Evolutionary conservation across 2,888 invertebrate species (phyloP).

Genomic region (Caenorhabditis imperialis): DNA sequence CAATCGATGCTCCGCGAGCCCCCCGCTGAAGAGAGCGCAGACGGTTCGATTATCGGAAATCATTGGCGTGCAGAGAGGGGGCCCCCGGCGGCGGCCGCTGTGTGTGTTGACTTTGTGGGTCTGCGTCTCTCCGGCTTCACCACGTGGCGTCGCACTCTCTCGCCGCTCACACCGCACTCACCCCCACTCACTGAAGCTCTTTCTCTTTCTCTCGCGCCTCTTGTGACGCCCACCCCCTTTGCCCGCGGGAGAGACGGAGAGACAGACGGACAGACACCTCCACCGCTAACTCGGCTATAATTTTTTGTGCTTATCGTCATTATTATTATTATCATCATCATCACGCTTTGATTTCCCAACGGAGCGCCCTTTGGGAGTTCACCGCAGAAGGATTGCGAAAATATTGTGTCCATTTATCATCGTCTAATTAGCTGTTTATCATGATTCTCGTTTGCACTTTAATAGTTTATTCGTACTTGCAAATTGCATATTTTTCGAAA

Average conservation of each 20-base stretch:
- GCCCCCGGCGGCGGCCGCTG: conserved; percentile 22
- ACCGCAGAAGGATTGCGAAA: too few relatives aligned
- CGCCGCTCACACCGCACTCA: conserved; percentile 7
- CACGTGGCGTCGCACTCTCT: conserved; percentile 7
- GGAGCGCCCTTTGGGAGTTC: too few relatives aligned
- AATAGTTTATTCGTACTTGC: too few relatives aligned
- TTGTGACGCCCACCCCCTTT: conserved; percentile 33
- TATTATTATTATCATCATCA: too few relatives aligned
- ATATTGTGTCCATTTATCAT: too few relatives aligned
- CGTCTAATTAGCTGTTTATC: too few relatives aligned
- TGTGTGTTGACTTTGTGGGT: conserved; percentile 42
- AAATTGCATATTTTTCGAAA: not conserved
- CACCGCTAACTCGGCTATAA: too few relatives aligned
- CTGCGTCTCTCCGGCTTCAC: conserved; percentile 29
- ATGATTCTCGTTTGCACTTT: too few relatives aligned
- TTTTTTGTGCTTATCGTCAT: too few relatives aligned
- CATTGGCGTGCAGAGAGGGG: conserved; percentile 54
- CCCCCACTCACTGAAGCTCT: conserved; percentile 14
- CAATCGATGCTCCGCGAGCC: conserved; percentile 12
- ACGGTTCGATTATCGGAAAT: conserved; percentile 64
- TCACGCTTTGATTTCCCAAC: too few relatives aligned
- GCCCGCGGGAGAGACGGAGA: conserved; percentile 27
- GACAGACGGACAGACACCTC: not conserved
- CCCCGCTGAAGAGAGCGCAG: conserved; percentile 34
- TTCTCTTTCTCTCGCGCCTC: conserved; percentile 38